Evolutionary conservation across 2,113 vertebrate genomes (phyloP).

Genomic region (Noturus placidus): DNA sequence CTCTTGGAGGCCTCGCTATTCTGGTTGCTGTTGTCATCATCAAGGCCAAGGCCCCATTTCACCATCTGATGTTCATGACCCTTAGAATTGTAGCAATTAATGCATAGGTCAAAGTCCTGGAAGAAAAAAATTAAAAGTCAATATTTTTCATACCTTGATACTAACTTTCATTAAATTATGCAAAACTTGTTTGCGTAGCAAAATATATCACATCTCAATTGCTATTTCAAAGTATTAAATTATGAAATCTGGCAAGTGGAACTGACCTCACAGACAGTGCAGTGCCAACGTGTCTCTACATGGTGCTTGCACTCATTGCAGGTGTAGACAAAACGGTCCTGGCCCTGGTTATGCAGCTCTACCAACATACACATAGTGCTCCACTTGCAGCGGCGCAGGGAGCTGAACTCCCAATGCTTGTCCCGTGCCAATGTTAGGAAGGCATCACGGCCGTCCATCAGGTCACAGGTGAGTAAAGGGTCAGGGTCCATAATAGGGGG

Average conservation of each 20-base stretch:
- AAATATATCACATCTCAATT: not conserved
- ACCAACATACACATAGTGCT: not conserved
- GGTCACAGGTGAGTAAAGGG: constrained; percentile 88
- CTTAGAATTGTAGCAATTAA: constrained; percentile 95
- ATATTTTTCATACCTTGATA: not conserved
- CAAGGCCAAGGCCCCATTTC: constrained; percentile 96
- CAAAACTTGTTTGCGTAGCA: not conserved
- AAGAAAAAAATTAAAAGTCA: constrained; percentile 14
- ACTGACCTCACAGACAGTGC: not conserved
- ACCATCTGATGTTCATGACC: constrained; percentile 98
- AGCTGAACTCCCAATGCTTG: constrained; percentile 98
- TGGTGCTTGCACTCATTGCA: not conserved
- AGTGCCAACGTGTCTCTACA: not conserved
- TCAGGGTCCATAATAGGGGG: constrained; percentile 91
- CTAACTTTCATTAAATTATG: not conserved
- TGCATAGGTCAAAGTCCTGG: constrained; percentile 97
- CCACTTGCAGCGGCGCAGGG: constrained; percentile 79
- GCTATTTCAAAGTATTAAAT: not conserved
- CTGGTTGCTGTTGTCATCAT: constrained; percentile 90
- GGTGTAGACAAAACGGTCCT: not conserved
- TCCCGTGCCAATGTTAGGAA: constrained; percentile 94
- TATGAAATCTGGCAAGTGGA: not conserved
- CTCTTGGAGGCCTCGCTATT: constrained; percentile 93
- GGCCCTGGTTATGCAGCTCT: not conserved
- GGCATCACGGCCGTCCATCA: constrained; percentile 96